These are phyloP conservation scores for Phrynosoma platyrhinos DNA, from an alignment of 2,113 vertebrate genomes.

Conservation along the genomic window DNA sequence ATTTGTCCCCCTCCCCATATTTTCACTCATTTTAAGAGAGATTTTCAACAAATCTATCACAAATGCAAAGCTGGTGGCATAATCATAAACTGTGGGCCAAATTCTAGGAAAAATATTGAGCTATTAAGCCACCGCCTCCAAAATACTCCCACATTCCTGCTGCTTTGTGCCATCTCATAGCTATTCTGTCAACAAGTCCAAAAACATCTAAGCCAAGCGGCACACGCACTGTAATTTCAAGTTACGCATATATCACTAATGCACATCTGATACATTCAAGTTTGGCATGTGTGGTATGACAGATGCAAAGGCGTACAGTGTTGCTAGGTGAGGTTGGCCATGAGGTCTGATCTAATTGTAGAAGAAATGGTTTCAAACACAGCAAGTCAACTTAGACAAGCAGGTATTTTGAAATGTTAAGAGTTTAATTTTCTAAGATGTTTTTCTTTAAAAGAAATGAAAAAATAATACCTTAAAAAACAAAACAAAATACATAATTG, in stretches of 20 bases:
- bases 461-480: too few species aligned
- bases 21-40: not conserved
- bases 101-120: conserved; percentile 29
- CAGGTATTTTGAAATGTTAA: not conserved
- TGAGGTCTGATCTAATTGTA: not conserved
- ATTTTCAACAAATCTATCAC: not conserved
- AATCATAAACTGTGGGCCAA: not conserved
- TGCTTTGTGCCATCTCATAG: conserved; percentile 7
- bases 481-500: too few species aligned
- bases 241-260: not conserved
- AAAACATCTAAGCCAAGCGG: not conserved
- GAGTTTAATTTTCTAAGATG: not conserved
- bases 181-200: conserved; percentile 8
- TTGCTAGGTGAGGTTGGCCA: not conserved
- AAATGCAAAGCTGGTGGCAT: not conserved
- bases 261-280: not conserved
- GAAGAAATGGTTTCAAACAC: not conserved
- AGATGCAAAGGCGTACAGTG: not conserved
- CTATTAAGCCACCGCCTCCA: not conserved
- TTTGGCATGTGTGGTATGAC: not conserved
- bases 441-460: too few species aligned
- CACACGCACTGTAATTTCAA: not conserved
- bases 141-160: conserved; percentile 22
- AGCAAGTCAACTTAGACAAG: not conserved
- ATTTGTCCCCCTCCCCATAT: not conserved